Base-by-base conservation (phyloP, 2,888 invertebrate species). In the Xanthostigma xanthostigma region DNA sequence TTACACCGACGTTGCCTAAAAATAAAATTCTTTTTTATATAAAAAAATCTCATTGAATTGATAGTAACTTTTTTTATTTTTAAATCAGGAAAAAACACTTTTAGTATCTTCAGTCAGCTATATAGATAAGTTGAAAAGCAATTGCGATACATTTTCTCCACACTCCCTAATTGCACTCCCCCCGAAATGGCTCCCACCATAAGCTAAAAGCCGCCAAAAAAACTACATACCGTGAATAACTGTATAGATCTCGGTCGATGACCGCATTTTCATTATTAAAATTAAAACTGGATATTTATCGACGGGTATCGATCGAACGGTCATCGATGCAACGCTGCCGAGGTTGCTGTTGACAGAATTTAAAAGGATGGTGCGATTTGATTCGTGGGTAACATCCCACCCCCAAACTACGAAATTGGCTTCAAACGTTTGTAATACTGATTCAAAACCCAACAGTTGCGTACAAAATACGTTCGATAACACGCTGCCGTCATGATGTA, bases 391-490 rank as follows among this genome's bases (percentile, higher is more conserved):
- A 56, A 96, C 76, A 68, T 97, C 97, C 97, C 97, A 98, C 50
- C 95, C 95, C 80, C 94, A 97, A 2, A 93, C 77, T 42, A 96
- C 73, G 67, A 93, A 97, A 72, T 94, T 92, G 49, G 81, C 82
- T 49, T 85, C 81, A 43, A 98, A 76, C 51, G 89, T 87, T 63
- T 91, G 86, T 60, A 93, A 80, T 45, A 96, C 86, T 13, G 88
- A 85, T 62, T 94, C 93, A 59, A 85, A 86, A 65, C 94, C 93
- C 55, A 97, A 73, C 51, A 94, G 75, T 65, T 93, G 91, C 49
- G 93, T 91, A 70, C 96, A 95, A 75, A 97, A 98, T 54, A 97
- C 95, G 69, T 98, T 95, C 37, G 93, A 84, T 57, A 94, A 73
- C 49, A 97, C 92, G 58, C 95, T 94, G 55, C 81, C 81, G 67